Percentiles rank a stretch among this genome's conserved stretches.
Conservation (phyloP, 2,797 vertebrate genomes). For the Chromis chromis region DNA sequence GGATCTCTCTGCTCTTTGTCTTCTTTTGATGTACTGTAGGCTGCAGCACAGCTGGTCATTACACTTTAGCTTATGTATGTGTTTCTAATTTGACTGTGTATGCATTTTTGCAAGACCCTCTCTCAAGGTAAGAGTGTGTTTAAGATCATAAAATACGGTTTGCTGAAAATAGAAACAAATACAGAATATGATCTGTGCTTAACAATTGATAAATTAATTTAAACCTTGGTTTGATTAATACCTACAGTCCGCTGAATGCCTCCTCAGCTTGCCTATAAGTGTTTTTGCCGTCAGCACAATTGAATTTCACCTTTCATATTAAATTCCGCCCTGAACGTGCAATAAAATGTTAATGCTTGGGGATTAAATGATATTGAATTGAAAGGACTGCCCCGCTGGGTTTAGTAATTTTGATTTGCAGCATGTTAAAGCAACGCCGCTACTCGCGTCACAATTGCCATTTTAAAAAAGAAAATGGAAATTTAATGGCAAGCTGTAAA, state of each 20-base stretch:
- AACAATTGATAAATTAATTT: slow-evolving; percentile 48
- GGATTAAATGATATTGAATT: slow-evolving; percentile 59
- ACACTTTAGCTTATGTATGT: slow-evolving; percentile 38
- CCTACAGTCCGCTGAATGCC: slow-evolving; percentile 21
- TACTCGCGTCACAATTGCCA: slow-evolving; percentile 26
- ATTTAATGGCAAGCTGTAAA: slow-evolving; percentile 44
- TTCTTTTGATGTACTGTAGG: slow-evolving; percentile 19
- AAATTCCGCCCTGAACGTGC: slow-evolving; percentile 42
- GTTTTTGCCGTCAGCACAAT: slow-evolving; percentile 49
- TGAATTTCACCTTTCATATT: slow-evolving; percentile 53
- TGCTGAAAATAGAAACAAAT: background rate
- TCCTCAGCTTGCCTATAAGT: slow-evolving; percentile 30
- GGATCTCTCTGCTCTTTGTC: slow-evolving; percentile 28
- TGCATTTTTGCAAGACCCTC: slow-evolving; percentile 48
- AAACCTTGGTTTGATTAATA: slow-evolving; percentile 39
- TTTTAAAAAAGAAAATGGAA: slow-evolving; percentile 37
- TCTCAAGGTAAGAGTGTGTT: slow-evolving; percentile 61
- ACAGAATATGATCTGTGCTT: slow-evolving; percentile 20
- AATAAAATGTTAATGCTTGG: slow-evolving; percentile 64
- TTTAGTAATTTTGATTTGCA: slow-evolving; percentile 63
- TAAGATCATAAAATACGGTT: slow-evolving; percentile 21
- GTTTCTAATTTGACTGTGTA: slow-evolving; percentile 46
- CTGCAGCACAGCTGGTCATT: slow-evolving; percentile 37
- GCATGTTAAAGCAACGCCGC: slow-evolving; percentile 52
- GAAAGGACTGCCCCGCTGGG: slow-evolving; percentile 42